Conservation (phyloP, 2,888 invertebrate species). For the Andrena chrysosceles region DNA sequence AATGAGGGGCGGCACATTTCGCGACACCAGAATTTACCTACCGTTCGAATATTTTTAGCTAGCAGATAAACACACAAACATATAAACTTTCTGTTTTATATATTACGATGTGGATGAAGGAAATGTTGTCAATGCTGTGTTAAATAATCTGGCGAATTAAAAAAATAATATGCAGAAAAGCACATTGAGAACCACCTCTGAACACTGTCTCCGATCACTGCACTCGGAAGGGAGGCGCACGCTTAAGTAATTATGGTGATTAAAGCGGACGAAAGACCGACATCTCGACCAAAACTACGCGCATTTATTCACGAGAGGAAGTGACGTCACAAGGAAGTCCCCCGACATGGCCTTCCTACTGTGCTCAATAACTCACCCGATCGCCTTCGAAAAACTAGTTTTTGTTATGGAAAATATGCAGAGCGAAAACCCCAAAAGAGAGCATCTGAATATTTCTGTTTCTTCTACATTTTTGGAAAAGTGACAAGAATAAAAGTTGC, state of each 20-base stretch:
- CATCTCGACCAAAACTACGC: slow-evolving; percentile 44
- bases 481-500: too few species aligned
- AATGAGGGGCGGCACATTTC: too few species aligned
- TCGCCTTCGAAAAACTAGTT: not conserved
- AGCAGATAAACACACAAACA: too few species aligned
- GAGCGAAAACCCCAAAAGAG: too few species aligned
- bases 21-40: too few species aligned
- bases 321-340: slow-evolving; percentile 71
- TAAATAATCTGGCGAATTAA: not conserved
- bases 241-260: slow-evolving; percentile 54
- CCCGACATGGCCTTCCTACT: slow-evolving; percentile 54
- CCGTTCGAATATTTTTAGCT: too few species aligned
- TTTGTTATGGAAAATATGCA: not conserved
- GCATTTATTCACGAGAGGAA: slow-evolving; percentile 56
- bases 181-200: slow-evolving; percentile 7
- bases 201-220: slow-evolving; percentile 19
- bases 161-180: slow-evolving; percentile 20
- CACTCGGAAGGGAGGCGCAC: slow-evolving; percentile 20
- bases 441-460: too few species aligned
- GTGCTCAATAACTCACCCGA: slow-evolving; percentile 8
- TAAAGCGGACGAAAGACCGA: slow-evolving; percentile 47
- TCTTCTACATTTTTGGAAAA: too few species aligned
- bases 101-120: too few species aligned
- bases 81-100: too few species aligned
- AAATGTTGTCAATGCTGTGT: not conserved